These are phyloP conservation scores for Hyppa rectilinea DNA, from an alignment of 2,888 invertebrate species.

Conservation along the genomic window DNA sequence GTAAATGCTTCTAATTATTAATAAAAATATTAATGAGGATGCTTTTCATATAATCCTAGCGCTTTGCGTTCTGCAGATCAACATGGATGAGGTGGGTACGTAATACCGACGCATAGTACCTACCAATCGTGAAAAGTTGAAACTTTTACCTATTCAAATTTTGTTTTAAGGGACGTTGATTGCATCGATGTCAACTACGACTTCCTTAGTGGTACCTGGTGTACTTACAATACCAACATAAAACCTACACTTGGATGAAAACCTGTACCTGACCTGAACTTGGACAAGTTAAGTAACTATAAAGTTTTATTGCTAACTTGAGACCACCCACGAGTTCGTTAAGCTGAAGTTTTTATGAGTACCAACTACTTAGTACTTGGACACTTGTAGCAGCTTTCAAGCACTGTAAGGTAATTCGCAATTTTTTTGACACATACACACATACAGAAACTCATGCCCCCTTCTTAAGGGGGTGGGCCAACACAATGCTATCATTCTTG, in stretches of 20 bases:
- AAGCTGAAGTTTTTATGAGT: constrained; percentile 25
- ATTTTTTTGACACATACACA: too few relatives aligned
- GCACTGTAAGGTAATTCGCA: background rate
- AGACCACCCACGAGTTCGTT: constrained; percentile 44
- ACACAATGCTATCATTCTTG: too few relatives aligned
- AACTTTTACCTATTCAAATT: background rate
- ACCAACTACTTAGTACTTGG: background rate
- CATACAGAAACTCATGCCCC: too few relatives aligned
- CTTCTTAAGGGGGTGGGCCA: too few relatives aligned
- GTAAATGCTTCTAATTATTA: constrained; percentile 1
- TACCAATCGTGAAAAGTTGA: too few relatives aligned
- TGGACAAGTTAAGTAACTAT: constrained; percentile 25
- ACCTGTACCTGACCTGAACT: constrained; percentile 33
- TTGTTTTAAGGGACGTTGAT: background rate
- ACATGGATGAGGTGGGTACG: too few relatives aligned
- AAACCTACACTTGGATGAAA: constrained; percentile 5
- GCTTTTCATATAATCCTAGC: background rate
- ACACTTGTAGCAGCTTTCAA: background rate
- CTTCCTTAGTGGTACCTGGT: constrained; percentile 12
- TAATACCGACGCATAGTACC: too few relatives aligned
- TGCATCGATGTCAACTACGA: background rate
- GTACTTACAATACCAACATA: background rate
- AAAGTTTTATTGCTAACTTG: constrained; percentile 45
- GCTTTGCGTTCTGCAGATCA: background rate
- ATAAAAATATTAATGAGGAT: background rate